A percentile compares a stretch with the other conserved stretches of the same genome.
Evolutionary conservation across 2,797 vertebrate species (phyloP).

Genomic region (Erethizon dorsatum): DNA sequence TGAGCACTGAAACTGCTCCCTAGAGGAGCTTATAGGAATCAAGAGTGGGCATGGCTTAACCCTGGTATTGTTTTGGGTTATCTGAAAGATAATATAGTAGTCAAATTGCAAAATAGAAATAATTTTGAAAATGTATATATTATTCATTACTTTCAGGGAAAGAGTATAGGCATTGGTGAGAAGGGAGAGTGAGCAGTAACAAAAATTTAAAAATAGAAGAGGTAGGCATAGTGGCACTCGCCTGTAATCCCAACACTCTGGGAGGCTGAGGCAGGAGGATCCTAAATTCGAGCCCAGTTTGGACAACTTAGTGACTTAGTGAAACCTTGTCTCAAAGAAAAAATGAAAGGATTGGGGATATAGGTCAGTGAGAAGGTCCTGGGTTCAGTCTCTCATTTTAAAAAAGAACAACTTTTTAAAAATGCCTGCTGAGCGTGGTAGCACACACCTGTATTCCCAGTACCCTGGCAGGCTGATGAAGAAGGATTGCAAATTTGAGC

Average conservation of each 20-base stretch:
- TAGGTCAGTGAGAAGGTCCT: not conserved
- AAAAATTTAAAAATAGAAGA: not conserved
- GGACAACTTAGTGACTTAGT: not conserved
- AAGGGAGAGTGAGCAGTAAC: not conserved
- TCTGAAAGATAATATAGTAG: slow-evolving; percentile 48
- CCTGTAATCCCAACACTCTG: not conserved
- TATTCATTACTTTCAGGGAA: slow-evolving; percentile 28
- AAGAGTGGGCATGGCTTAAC: not conserved
- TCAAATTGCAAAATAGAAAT: slow-evolving; percentile 40
- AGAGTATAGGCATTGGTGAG: not conserved
- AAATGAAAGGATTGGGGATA: not conserved
- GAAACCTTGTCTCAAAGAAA: not conserved
- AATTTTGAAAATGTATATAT: slow-evolving; percentile 2
- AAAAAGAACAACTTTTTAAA: not conserved
- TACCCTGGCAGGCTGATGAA: not conserved
- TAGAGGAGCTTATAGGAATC: not conserved
- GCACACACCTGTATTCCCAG: not conserved
- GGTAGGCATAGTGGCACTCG: not conserved
- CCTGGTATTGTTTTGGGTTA: not conserved
- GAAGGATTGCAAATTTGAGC: not conserved
- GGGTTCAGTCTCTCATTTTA: not conserved
- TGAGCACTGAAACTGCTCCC: not conserved
- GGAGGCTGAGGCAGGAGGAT: not conserved
- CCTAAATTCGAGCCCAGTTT: not conserved
- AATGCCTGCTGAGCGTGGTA: not conserved